Evolutionary conservation across 1,140 invertebrate species (phyloP).

Genomic region (Prorops nasuta): DNA sequence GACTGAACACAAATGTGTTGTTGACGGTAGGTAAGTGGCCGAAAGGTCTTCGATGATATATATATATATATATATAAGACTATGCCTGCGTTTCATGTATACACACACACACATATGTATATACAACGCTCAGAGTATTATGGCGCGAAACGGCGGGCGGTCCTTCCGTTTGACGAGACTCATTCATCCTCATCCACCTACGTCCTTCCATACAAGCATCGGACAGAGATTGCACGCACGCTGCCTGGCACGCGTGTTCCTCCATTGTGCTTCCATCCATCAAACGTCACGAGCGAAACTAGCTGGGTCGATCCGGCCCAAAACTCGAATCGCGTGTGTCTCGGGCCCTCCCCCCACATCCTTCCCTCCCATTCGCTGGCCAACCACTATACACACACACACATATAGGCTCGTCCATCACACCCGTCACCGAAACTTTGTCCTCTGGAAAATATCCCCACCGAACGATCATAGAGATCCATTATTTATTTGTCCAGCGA

Average conservation of each 20-base stretch:
- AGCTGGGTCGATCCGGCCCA: constrained; percentile 21
- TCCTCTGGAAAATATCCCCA: no score
- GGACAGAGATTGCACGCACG: constrained; percentile 26
- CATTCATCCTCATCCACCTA: constrained; percentile 57
- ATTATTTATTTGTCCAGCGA: no score
- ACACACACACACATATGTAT: no score
- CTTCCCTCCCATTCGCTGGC: no score
- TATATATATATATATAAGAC: no score
- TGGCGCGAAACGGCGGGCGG: constrained; percentile 52
- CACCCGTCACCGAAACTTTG: constrained; percentile 15
- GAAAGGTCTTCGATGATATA: constrained; percentile 48
- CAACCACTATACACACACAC: no score
- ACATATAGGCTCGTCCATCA: constrained; percentile 24
- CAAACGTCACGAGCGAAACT: constrained; percentile 42
- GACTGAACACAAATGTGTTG: no score
- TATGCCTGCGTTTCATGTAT: no score
- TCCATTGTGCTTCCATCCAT: constrained; percentile 50
- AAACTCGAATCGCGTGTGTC: constrained; percentile 8
- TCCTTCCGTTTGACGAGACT: constrained; percentile 56
- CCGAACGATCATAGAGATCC: no score
- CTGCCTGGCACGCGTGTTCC: constrained; percentile 40
- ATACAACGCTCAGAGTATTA: constrained; percentile 50
- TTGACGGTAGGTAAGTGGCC: constrained; percentile 44
- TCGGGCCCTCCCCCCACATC: no score
- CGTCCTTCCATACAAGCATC: constrained; percentile 36